Evolutionary conservation across 2,888 invertebrate species (phyloP).

Genomic region (Ceriagrion tenellum): DNA sequence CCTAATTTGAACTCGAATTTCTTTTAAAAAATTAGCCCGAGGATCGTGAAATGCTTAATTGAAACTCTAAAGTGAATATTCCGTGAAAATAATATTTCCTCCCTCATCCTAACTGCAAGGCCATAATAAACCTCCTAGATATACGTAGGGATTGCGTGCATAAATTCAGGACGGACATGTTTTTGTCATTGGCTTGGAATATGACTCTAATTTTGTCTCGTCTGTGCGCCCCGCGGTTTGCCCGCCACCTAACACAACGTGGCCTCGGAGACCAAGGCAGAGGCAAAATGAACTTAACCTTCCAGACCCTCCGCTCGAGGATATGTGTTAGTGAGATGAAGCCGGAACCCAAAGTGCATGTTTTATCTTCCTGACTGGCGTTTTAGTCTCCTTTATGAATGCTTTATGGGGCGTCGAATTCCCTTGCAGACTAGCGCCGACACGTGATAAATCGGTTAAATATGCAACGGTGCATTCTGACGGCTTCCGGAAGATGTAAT

Average conservation of each 20-base stretch:
- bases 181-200: not conserved
- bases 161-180: not conserved
- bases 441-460: not conserved
- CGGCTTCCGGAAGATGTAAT: not conserved
- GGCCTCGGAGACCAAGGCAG: not conserved
- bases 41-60: too few species aligned
- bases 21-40: too few species aligned
- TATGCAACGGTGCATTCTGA: not conserved
- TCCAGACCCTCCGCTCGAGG: not conserved
- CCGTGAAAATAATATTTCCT: too few species aligned
- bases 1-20: too few species aligned
- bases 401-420: not conserved
- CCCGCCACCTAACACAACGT: not conserved
- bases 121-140: too few species aligned
- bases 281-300: not conserved
- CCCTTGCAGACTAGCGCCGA: not conserved
- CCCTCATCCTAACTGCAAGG: too few species aligned
- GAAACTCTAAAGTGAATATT: too few species aligned
- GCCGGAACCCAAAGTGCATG: conserved; percentile 1
- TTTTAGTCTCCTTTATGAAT: conserved; percentile 1
- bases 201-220: not conserved
- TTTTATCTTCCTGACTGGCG: not conserved
- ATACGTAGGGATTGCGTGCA: not conserved
- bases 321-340: not conserved
- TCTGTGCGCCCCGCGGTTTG: not conserved